Evolutionary conservation across 1,140 invertebrate genomes (phyloP), one percentile per base, ranked within the genome.

Genomic region (Fopius arisanus): DNA sequence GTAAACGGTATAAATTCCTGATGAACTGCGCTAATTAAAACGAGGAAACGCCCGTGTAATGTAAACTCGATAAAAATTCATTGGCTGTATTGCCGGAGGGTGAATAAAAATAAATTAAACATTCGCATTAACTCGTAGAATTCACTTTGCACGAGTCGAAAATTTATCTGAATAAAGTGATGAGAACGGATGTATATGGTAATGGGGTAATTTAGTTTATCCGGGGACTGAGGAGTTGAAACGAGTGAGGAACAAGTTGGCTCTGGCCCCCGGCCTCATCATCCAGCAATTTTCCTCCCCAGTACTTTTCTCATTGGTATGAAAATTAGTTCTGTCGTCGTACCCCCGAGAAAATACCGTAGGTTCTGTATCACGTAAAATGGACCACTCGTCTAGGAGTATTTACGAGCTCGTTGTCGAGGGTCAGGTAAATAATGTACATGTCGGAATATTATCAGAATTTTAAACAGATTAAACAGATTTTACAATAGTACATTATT

Each of bases 301-400:
- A 59, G 54, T 59, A 59, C 54, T 59, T 59, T 59, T 59, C 54
- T 59, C 54, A 59, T 59, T 59, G 54, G 54, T 59, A 59, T 59
- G 54, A 59, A 59, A 59, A 59, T 59, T 59, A 59, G 54, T 59
- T 26, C 19, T 59, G 54, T 59, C 54, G 19, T 59, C 6, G 2
- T 26, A 59, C 21, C 23, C 6, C n/a, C 4, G 14, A n/a, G 19
- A 59, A 59, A 59, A 59, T 59, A 59, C 54, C 23, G 10, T 7
- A 21, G 5, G 19, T 21, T 51, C n/a, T 51, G 43, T 51, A 51
- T 37, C 33, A 37, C 19, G 48, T 23, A 59, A 59, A 59, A 23
- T 59, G 54, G 23, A 23, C 23, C 14, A 59, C 48, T 14, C 12
- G 23, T 59, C 2, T 10, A 23, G 9, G 5, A 28, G 19, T 59